A percentile compares a stretch with the other conserved stretches of the same genome.
Evolutionary conservation across 2,888 invertebrate species (phyloP).

Genomic region (Erebia aethiops): DNA sequence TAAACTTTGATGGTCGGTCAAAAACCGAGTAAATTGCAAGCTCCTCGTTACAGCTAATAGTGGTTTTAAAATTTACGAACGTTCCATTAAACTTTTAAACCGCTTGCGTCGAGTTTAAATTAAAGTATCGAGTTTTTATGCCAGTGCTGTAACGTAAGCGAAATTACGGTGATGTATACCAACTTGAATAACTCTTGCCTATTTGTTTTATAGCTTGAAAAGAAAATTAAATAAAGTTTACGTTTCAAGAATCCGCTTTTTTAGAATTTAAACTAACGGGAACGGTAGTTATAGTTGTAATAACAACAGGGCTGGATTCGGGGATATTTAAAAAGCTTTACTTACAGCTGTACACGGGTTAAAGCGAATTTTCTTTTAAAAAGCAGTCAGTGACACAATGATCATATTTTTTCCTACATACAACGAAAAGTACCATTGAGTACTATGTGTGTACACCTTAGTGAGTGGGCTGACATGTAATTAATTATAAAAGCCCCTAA

Average conservation of each 20-base stretch:
- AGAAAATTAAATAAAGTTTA: neutral
- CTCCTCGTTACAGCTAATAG: conserved; percentile 25
- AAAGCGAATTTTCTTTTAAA: no score
- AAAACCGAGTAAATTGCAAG: conserved; percentile 15
- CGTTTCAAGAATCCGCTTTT: neutral
- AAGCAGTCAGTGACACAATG: no score
- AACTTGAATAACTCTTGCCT: conserved; percentile 7
- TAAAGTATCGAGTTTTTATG: conserved; percentile 23
- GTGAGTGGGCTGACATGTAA: no score
- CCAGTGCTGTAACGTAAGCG: neutral
- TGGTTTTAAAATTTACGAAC: conserved; percentile 30
- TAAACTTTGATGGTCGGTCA: conserved; percentile 8
- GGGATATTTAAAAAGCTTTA: no score
- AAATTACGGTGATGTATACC: conserved; percentile 6
- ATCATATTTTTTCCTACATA: no score
- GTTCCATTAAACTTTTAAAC: conserved; percentile 24
- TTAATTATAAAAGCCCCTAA: no score
- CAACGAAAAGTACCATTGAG: no score
- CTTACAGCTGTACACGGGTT: no score
- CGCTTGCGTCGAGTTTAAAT: conserved; percentile 21
- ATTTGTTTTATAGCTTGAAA: conserved; percentile 12
- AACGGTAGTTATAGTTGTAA: no score
- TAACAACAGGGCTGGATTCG: no score
- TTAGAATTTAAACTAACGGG: no score
- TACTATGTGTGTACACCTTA: no score